Evolutionary conservation across 2,113 vertebrate genomes (phyloP).

Genomic region (Menidia beryllina): DNA sequence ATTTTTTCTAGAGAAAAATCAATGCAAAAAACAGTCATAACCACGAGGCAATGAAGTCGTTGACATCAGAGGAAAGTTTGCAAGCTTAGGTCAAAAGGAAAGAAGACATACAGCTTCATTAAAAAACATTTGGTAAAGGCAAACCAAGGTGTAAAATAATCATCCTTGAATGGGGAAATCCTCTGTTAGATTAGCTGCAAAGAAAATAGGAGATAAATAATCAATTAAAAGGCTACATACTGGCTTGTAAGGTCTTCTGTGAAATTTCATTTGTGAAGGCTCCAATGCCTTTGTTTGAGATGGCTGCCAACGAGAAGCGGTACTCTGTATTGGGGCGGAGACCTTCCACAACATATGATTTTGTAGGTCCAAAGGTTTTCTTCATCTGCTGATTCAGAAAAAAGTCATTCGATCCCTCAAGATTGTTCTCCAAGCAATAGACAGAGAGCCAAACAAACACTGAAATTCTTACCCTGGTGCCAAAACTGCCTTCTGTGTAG

Average conservation of each 20-base stretch:
- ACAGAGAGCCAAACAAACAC: not conserved
- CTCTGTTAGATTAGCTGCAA: constrained; percentile 38
- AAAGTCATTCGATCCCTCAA: not conserved
- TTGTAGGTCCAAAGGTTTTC: constrained; percentile 88
- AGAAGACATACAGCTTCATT: constrained; percentile 20
- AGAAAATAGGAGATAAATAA: constrained; percentile 39
- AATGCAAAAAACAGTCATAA: constrained; percentile 50
- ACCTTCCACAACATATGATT: constrained; percentile 88
- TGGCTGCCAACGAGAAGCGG: constrained; percentile 93
- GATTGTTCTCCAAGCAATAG: not conserved
- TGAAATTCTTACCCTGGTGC: constrained; percentile 82
- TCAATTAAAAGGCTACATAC: constrained; percentile 89
- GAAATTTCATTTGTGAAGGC: constrained; percentile 94
- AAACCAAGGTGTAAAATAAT: constrained; percentile 18
- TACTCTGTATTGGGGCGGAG: constrained; percentile 96
- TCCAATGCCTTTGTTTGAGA: constrained; percentile 93
- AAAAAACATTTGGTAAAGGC: constrained; percentile 13
- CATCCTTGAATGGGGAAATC: constrained; percentile 7
- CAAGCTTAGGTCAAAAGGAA: constrained; percentile 13
- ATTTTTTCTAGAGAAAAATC: too few relatives aligned
- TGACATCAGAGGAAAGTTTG: constrained; percentile 25
- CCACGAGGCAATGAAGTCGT: constrained; percentile 40
- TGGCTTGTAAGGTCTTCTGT: constrained; percentile 97
- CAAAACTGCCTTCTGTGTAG: constrained; percentile 86
- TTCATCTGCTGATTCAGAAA: constrained; percentile 82